Conservation (phyloP, 64 coral and sea anemone species). For the Dendronephthya gigantea region DNA sequence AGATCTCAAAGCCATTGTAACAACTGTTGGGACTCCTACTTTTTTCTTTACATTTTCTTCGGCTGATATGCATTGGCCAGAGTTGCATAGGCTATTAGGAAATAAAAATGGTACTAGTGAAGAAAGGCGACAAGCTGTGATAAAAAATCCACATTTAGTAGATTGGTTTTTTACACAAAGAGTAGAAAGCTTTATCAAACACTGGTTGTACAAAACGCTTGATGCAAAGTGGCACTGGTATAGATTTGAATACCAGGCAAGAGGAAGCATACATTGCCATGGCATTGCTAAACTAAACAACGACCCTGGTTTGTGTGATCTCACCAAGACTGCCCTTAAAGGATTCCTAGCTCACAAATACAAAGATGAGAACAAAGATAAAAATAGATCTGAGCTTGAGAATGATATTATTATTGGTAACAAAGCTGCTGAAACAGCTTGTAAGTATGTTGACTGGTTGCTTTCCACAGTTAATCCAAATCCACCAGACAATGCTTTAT, state of each 20-base stretch:
- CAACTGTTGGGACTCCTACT: constrained; percentile 37
- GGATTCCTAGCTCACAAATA: neutral
- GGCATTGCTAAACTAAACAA: too few species aligned
- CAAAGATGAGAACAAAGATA: constrained; percentile 9
- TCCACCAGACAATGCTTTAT: constrained; percentile 15
- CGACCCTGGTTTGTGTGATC: neutral
- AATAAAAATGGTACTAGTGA: constrained; percentile 34
- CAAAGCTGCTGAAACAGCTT: constrained; percentile 17
- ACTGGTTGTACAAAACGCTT: constrained; percentile 18
- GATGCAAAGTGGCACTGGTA: constrained; percentile 21
- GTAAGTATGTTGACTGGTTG: constrained; percentile 39
- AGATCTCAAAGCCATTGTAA: constrained; percentile 41
- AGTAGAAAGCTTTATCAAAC: too few species aligned
- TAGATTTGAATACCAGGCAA: too few species aligned
- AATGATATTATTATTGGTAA: constrained; percentile 18
- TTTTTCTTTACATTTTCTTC: constrained; percentile 4
- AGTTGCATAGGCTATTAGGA: constrained; percentile 24
- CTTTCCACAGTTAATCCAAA: constrained; percentile 22
- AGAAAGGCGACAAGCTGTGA: constrained; percentile 31
- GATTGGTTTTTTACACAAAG: too few species aligned
- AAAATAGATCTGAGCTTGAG: neutral
- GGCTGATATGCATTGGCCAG: constrained; percentile 34
- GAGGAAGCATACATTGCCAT: too few species aligned
- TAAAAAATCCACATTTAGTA: constrained; percentile 39
- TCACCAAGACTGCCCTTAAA: neutral